A percentile compares a stretch with the other conserved stretches of the same genome.
Conservation (phyloP, 2,888 invertebrate species). For the Pseudolycoriella hygida region DNA sequence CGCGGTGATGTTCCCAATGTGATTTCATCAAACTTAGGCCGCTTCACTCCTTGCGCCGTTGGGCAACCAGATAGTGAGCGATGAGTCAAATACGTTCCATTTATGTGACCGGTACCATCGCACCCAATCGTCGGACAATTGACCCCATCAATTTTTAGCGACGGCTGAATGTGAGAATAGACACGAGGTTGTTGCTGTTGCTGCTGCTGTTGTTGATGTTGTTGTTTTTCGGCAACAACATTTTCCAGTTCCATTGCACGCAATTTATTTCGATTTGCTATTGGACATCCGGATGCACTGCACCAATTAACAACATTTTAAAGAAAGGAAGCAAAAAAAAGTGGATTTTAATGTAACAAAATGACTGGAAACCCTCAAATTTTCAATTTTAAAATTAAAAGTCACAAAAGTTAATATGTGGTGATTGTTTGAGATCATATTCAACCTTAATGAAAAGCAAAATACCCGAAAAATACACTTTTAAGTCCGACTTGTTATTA, state of each 20-base stretch:
- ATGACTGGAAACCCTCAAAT: conserved; percentile 6
- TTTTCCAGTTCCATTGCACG: conserved; percentile 62
- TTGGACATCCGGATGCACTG: conserved; percentile 81
- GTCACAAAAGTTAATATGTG: too few relatives aligned
- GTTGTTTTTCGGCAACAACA: conserved; percentile 48
- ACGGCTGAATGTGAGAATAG: conserved; percentile 25
- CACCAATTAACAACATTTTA: too few relatives aligned
- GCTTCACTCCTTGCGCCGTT: conserved; percentile 54
- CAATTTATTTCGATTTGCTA: conserved; percentile 75
- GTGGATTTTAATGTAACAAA: conserved; percentile 13
- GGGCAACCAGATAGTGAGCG: conserved; percentile 61
- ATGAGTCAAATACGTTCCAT: conserved; percentile 64
- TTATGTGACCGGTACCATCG: conserved; percentile 53
- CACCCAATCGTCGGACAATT: conserved; percentile 63
- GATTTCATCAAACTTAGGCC: conserved; percentile 39
- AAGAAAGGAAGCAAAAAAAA: conserved; percentile 6
- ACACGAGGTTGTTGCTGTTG: neutral
- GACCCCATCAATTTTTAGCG: conserved; percentile 59
- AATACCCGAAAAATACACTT: too few relatives aligned
- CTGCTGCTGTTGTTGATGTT: neutral
- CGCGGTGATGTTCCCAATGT: conserved; percentile 49
- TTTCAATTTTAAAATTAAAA: too few relatives aligned
- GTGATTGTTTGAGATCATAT: too few relatives aligned
- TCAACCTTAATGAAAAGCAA: too few relatives aligned
- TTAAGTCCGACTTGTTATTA: too few relatives aligned